phyloP scores from a whole-genome alignment of 2,113 vertebrate genomes.

The Vanacampus margaritifer region DNA sequence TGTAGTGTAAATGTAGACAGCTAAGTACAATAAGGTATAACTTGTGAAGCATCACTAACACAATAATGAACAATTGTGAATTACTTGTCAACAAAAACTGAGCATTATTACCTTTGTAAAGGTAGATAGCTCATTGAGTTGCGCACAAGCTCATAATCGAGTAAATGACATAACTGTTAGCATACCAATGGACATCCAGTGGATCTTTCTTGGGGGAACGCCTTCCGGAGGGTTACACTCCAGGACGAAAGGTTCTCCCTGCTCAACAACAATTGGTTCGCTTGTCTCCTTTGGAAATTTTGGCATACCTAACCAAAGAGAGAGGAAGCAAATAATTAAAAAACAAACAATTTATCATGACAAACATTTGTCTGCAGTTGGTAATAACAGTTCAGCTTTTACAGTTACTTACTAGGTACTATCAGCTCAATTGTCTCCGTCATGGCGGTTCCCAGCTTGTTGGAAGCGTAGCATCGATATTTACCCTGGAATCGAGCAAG shows the following conservation, averaged over 20 bases:
- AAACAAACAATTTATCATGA: neutral
- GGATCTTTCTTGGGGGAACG: conserved; percentile 79
- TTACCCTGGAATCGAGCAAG: conserved; percentile 79
- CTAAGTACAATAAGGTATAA: no score
- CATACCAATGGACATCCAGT: conserved; percentile 94
- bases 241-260: conserved; percentile 82
- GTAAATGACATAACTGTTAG: neutral
- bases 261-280: conserved; percentile 75
- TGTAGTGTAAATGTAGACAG: no score
- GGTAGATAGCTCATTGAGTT: neutral
- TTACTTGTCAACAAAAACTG: neutral
- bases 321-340: neutral
- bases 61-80: neutral
- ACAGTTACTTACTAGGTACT: conserved; percentile 78
- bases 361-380: neutral
- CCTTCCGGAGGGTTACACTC: conserved; percentile 86
- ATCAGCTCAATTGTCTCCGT: conserved; percentile 84
- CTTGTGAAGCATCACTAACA: neutral
- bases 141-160: neutral
- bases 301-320: conserved; percentile 71
- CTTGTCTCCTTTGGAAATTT: conserved; percentile 88
- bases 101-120: neutral
- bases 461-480: conserved; percentile 90
- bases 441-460: conserved; percentile 83
- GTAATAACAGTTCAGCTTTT: neutral